Percentiles rank a stretch among this genome's conserved stretches.
These are phyloP conservation scores for Coecobrya sp. DNA, from an alignment of 2,888 invertebrate genomes.

Conservation along the genomic window DNA sequence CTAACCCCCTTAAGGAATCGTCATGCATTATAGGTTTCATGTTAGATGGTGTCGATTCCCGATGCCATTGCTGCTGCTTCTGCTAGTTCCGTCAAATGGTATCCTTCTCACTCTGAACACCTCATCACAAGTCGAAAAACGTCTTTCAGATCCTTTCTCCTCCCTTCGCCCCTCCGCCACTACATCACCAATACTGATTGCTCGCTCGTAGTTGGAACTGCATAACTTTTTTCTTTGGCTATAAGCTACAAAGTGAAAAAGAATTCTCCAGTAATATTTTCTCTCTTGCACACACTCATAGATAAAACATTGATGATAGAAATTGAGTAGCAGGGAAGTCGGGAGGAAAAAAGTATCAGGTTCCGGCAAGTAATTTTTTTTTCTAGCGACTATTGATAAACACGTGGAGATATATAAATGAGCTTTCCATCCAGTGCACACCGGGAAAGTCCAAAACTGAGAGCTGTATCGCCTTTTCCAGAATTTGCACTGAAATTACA, in stretches of 20 bases:
- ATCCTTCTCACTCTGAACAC: conserved; percentile 15
- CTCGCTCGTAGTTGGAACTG: background rate
- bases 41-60: conserved; percentile 31
- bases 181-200: background rate
- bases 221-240: background rate
- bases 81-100: background rate
- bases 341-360: background rate
- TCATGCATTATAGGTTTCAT: conserved; percentile 43
- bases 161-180: background rate
- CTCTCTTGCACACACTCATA: background rate
- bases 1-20: conserved; percentile 19
- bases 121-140: conserved; percentile 23
- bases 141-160: conserved; percentile 3
- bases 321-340: conserved; percentile 1
- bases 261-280: background rate
- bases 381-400: background rate
- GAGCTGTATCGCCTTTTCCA: background rate
- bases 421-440: background rate
- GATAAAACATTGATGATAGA: conserved; percentile 9
- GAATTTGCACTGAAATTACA: background rate
- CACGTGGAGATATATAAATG: background rate
- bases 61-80: background rate
- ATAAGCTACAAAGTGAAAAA: background rate
- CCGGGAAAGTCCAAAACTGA: background rate
- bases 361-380: conserved; percentile 8